A percentile compares a stretch with the other conserved stretches of the same genome.
Evolutionary conservation across 2,797 vertebrate genomes (phyloP).

Genomic region (Galago senegalensis): DNA sequence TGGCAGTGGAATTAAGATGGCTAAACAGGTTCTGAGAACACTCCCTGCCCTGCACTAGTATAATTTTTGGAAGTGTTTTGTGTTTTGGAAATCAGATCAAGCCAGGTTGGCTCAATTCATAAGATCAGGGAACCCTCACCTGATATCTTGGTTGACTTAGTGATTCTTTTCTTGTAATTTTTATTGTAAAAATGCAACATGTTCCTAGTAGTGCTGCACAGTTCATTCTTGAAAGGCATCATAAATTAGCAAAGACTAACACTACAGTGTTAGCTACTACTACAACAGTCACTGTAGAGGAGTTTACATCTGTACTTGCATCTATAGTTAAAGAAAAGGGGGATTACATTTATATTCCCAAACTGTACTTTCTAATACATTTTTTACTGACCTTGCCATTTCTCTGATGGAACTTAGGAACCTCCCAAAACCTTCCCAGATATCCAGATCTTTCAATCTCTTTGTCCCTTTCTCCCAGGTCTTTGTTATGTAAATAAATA

Average conservation of each 20-base stretch:
- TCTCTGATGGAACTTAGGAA: neutral
- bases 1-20: neutral
- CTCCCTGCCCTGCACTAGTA: neutral
- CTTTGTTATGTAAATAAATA: slow-evolving; percentile 50
- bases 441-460: neutral
- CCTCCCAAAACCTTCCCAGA: neutral
- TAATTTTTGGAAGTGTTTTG: neutral
- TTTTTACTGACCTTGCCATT: neutral
- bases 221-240: neutral
- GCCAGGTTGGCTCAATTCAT: neutral
- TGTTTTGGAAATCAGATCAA: slow-evolving; percentile 7
- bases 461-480: neutral
- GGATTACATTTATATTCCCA: neutral
- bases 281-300: neutral
- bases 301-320: slow-evolving; percentile 6
- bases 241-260: neutral
- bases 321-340: neutral
- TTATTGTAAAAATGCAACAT: neutral
- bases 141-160: neutral
- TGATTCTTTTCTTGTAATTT: neutral
- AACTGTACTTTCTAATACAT: neutral
- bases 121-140: neutral
- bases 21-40: neutral
- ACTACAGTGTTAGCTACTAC: neutral
- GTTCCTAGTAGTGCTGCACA: neutral